Percentiles rank a stretch among this genome's conserved stretches.
Evolutionary conservation across 1,140 invertebrate species (phyloP).

Genomic region (Cyrtorhinus lividipennis): DNA sequence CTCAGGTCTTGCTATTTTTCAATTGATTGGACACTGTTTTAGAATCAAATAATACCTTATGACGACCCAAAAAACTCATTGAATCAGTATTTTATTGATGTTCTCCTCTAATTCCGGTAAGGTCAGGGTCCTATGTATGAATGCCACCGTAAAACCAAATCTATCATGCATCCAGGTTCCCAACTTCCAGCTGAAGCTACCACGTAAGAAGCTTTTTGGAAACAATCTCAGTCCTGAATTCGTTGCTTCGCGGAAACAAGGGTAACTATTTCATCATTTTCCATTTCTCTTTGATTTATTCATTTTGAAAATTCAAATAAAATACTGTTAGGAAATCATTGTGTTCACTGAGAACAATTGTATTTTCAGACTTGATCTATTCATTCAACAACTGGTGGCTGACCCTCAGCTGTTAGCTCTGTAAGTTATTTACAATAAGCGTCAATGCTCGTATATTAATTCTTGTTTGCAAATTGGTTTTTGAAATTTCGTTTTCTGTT

Average conservation of each 20-base stretch:
- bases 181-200: slow-evolving; percentile 36
- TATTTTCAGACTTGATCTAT: slow-evolving; percentile 32
- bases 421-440: slow-evolving; percentile 26
- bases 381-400: slow-evolving; percentile 36
- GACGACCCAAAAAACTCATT: no score
- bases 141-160: no score
- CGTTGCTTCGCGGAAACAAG: slow-evolving; percentile 36
- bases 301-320: neutral
- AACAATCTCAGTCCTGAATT: slow-evolving; percentile 40
- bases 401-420: slow-evolving; percentile 28
- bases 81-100: no score
- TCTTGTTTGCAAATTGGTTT: neutral
- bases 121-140: no score
- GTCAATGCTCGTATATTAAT: neutral
- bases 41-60: no score
- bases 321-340: neutral
- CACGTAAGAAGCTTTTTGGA: slow-evolving; percentile 41
- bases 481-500: slow-evolving; percentile 4
- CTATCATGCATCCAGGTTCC: no score
- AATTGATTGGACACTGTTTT: no score
- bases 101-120: no score
- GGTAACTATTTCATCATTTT: slow-evolving; percentile 21
- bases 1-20: no score
- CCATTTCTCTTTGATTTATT: neutral
- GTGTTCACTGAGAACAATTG: neutral